These are phyloP conservation scores for Archips xylosteana DNA, from an alignment of 2,888 invertebrate species.

Conservation along the genomic window DNA sequence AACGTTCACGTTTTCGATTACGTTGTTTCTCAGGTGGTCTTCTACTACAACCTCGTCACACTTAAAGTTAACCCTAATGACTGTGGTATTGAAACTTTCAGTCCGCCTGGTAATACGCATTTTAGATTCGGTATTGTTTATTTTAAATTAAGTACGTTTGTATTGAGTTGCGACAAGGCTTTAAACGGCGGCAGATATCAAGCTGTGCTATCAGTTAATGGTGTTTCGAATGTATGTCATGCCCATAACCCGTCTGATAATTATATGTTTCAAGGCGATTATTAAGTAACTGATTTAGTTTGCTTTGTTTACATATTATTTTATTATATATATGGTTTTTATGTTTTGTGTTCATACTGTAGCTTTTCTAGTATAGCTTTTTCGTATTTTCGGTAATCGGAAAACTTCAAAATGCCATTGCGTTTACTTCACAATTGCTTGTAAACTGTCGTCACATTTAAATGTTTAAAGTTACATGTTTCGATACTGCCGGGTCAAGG, in stretches of 20 bases:
- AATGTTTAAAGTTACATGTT: no score
- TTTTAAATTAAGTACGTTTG: conserved; percentile 11
- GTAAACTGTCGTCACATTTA: no score
- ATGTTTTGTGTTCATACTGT: conserved; percentile 9
- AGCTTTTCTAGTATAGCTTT: not conserved
- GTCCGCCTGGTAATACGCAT: conserved; percentile 22
- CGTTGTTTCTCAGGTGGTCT: conserved; percentile 75
- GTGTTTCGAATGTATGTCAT: conserved; percentile 79
- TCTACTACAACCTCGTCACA: conserved; percentile 78
- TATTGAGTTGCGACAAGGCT: conserved; percentile 16
- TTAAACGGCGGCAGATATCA: conserved; percentile 20
- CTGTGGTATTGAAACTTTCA: conserved; percentile 28
- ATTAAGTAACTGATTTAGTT: conserved; percentile 66
- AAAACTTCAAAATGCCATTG: no score
- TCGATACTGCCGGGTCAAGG: no score
- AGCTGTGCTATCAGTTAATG: conserved; percentile 52
- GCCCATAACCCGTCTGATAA: conserved; percentile 80
- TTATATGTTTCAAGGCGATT: conserved; percentile 81
- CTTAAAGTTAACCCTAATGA: conserved; percentile 56
- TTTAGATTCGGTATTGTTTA: conserved; percentile 24
- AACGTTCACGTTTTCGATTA: conserved; percentile 64
- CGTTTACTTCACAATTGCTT: no score
- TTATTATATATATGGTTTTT: not conserved
- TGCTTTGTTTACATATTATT: conserved; percentile 32
- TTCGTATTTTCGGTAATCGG: not conserved